Percentiles rank a stretch among this genome's conserved stretches.
These are phyloP conservation scores for Tetrax tetrax DNA, from an alignment of 2,113 vertebrate genomes.

Conservation along the genomic window DNA sequence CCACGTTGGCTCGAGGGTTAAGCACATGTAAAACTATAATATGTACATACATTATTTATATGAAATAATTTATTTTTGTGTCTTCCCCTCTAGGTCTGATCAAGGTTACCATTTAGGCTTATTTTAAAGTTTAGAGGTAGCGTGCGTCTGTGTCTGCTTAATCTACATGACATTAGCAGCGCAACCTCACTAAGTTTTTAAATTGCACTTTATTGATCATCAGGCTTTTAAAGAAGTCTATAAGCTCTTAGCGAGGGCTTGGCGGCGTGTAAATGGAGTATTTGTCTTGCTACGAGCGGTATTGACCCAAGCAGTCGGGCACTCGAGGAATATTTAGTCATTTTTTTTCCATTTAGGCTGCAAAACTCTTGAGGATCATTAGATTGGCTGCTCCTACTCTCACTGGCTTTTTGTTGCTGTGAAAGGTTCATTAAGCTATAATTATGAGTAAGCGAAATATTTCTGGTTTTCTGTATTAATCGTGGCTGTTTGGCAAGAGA, in stretches of 20 bases:
- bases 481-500: accelerated
- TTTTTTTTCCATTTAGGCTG: background rate
- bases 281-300: background rate
- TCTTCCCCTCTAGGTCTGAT: background rate
- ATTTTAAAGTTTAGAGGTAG: background rate
- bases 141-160: accelerated
- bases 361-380: background rate
- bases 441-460: background rate
- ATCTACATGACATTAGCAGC: background rate
- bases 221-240: background rate
- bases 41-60: background rate
- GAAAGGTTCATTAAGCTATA: background rate
- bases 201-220: background rate
- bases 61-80: accelerated
- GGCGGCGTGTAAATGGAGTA: accelerated
- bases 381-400: accelerated
- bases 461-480: background rate
- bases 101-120: background rate
- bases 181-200: background rate
- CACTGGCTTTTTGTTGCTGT: background rate
- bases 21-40: background rate
- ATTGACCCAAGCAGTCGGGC: background rate
- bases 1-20: accelerated
- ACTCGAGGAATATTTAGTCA: background rate
- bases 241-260: background rate